A percentile compares a stretch with the other conserved stretches of the same genome.
phyloP scores from a whole-genome alignment of 2,888 invertebrate species.

The Sinodicranocentrus sp. region DNA sequence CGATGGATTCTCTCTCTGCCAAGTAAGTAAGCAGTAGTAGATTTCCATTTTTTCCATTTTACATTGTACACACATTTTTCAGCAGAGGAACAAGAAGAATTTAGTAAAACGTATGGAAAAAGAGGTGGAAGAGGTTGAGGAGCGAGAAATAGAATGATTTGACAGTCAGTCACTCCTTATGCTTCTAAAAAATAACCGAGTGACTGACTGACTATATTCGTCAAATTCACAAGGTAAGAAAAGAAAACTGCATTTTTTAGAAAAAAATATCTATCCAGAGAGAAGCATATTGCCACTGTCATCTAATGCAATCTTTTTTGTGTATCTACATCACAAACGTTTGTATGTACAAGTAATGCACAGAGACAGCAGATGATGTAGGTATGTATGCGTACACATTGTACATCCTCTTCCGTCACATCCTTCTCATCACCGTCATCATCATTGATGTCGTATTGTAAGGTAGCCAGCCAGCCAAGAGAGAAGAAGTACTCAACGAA shows the following conservation, averaged over 20 bases:
- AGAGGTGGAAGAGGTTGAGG: neutral
- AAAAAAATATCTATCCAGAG: conserved; percentile 19
- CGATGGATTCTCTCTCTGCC: conserved; percentile 30
- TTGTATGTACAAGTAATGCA: no score
- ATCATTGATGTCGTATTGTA: conserved; percentile 43
- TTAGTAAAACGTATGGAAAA: conserved; percentile 7
- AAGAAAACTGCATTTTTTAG: conserved; percentile 42
- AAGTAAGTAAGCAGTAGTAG: conserved; percentile 22
- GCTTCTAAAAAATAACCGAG: conserved; percentile 42
- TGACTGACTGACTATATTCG: conserved; percentile 43
- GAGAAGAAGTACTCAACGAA: conserved; percentile 63
- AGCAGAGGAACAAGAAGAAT: conserved; percentile 32
- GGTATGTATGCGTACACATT: conserved; percentile 12
- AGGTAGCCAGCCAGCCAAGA: conserved; percentile 58
- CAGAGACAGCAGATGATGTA: conserved; percentile 18
- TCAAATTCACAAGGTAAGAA: conserved; percentile 52
- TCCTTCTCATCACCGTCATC: conserved; percentile 56
- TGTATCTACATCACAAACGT: no score
- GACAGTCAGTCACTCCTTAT: conserved; percentile 37
- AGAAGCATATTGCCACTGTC: neutral
- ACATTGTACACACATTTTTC: conserved; percentile 34
- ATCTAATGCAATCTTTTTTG: no score
- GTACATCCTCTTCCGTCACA: conserved; percentile 43
- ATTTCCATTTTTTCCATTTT: conserved; percentile 59
- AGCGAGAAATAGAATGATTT: conserved; percentile 55